Base-by-base conservation (phyloP, 2,113 vertebrate species). In the Pseudois nayaur region DNA sequence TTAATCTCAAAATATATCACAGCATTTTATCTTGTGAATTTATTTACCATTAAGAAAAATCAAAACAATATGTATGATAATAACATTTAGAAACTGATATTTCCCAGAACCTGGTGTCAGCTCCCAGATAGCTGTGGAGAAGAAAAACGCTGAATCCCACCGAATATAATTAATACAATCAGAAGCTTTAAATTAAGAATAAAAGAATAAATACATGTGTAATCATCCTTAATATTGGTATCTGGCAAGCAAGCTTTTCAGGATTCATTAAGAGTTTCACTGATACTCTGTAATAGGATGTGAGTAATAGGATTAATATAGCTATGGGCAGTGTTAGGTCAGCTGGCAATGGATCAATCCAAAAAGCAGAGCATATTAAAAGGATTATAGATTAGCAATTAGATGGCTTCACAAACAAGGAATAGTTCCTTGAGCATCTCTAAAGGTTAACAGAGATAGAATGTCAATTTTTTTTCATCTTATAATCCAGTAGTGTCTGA, bases 361-460 rank as follows among this genome's bases (percentile, higher is more conserved):
- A 97, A 98, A 99, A 99, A 92, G 95, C 97, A 99, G 98, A 99
- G 95, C 99, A 98, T 99, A 99, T 99, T 99, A 99, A 99, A 99
- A 99, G 99, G 99, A 99, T 99, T 99, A 99, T 99, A 99, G 99
- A 99, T 99, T 99, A 99, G 98, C 99, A 99, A 99, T 99, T 99
- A 99, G 99, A 99, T 99, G 99, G 98, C 98, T 99, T 99, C 99
- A 99, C 82, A 98, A 99, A 99, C 98, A 99, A 98, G 97, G 97
- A 98, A 98, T 98, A 98, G 97, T 98, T 99, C 98, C 96, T 98
- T 97, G 98, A 99, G 98, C 97, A 98, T 98, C 96, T 98, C 98
- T 98, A 98, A 99, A 99, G 99, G 99, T 99, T 99, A 99, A 98
- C 93, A 98, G 97, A 99, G 98, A 98, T 97, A 97, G 97, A 97